A percentile compares a stretch with the other conserved stretches of the same genome.
phyloP scores from a whole-genome alignment of 2,888 invertebrate genomes.

The Parascotia fuliginaria region DNA sequence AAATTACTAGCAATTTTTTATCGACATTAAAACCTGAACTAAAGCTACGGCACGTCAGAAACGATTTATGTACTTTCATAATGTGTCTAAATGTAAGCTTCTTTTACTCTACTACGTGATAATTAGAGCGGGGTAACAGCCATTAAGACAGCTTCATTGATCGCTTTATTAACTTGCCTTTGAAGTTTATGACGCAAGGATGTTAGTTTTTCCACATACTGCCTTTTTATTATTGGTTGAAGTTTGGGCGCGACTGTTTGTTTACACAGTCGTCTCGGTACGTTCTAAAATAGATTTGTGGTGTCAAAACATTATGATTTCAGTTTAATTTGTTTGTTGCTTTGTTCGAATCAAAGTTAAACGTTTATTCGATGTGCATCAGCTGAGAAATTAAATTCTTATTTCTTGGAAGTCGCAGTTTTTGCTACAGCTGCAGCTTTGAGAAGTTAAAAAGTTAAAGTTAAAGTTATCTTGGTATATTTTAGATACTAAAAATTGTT shows the following conservation, averaged over 20 bases:
- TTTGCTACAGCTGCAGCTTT: neutral
- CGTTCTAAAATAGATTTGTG: slow-evolving; percentile 80
- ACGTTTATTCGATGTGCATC: neutral
- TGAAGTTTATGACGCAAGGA: slow-evolving; percentile 80
- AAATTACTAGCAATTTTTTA: slow-evolving; percentile 18
- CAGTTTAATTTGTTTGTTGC: slow-evolving; percentile 63
- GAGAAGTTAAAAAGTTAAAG: too few relatives aligned
- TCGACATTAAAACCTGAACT: slow-evolving; percentile 18
- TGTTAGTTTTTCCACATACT: slow-evolving; percentile 86
- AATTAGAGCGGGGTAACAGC: slow-evolving; percentile 69
- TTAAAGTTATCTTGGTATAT: too few relatives aligned
- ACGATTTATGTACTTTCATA: slow-evolving; percentile 43
- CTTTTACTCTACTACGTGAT: slow-evolving; percentile 56
- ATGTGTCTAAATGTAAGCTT: slow-evolving; percentile 45
- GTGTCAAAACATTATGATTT: slow-evolving; percentile 80
- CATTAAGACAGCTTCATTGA: slow-evolving; percentile 76
- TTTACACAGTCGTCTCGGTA: slow-evolving; percentile 77
- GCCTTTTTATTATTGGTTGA: slow-evolving; percentile 85
- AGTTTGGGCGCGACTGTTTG: slow-evolving; percentile 82
- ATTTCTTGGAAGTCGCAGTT: neutral
- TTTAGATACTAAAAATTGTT: too few relatives aligned
- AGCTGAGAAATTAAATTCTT: neutral
- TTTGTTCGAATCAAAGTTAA: slow-evolving; percentile 18
- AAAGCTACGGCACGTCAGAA: slow-evolving; percentile 40
- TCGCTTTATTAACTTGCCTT: slow-evolving; percentile 78